Evolutionary conservation across 2,797 vertebrate species (phyloP), one percentile per base, ranked within the genome.

Genomic region (Trematomus bernacchii): DNA sequence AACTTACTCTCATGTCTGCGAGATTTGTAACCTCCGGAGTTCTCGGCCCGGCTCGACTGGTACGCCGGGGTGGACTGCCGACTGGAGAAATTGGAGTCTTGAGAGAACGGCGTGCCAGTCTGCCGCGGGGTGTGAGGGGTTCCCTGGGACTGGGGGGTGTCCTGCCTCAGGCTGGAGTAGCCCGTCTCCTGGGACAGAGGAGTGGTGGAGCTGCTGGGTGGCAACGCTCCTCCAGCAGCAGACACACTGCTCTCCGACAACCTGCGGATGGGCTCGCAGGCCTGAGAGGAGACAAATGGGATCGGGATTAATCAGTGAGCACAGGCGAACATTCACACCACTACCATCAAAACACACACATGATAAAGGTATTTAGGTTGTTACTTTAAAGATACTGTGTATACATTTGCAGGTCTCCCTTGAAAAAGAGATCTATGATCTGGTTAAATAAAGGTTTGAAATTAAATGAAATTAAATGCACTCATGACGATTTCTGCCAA

Each of bases 81-180:
- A 85, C 98, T 99, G 46, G 98, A 98, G 88, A 96, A 99, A 76
- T 92, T 96, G 23, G 98, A 99, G 90, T 99, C 98, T 92, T 99
- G 98, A 18, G 98, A 99, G 94, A 96, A 99, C 0, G 98, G 98
- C 0, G 98, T 99, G 55, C 97, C 96, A 0, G 89, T 57, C 73
- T 96, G 87, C 0, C 97, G 97, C 0, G 98, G 97, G 10, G 98
- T 98, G 77, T 97, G 97, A 2, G 98, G 98, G 0, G 97, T 97
- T 79, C 96, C 96, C 93, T 98, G 97, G 71, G 97, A 98, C 92
- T 97, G 97, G 0, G 97, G 97, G 0, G 98, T 99, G 83, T 99
- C 98, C 74, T 98, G 97, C 85, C 96, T 96, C 72, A 96, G 93
- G 92, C 98, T 99, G 92, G 97, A 98, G 89, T 99, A 99, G 64